Conservation (phyloP, 2,113 vertebrate species). For the Oryzias celebensis region DNA sequence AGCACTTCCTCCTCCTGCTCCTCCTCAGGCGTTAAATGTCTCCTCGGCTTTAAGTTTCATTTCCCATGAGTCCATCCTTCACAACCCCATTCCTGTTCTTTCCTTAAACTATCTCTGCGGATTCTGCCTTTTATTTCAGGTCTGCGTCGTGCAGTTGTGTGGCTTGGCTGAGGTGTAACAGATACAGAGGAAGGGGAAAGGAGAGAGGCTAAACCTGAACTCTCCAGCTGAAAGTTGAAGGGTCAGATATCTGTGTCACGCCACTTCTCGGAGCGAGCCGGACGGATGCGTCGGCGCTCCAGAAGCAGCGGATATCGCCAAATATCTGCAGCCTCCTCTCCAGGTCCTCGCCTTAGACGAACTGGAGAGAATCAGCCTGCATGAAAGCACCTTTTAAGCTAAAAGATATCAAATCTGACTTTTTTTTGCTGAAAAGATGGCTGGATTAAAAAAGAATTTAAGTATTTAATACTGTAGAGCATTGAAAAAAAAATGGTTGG, state of each 20-base stretch:
- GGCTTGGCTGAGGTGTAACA: slow-evolving; percentile 43
- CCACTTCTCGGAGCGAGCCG: slow-evolving; percentile 9
- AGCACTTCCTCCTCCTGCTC: slow-evolving; percentile 60
- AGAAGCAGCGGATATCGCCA: slow-evolving; percentile 13
- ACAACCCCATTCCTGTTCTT: slow-evolving; percentile 48
- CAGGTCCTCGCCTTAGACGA: slow-evolving; percentile 44
- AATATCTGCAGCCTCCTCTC: slow-evolving; percentile 25
- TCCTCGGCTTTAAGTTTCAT: slow-evolving; percentile 40
- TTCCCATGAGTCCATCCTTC: slow-evolving; percentile 31
- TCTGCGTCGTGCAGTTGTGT: slow-evolving; percentile 43
- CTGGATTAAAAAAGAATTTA: slow-evolving; percentile 65
- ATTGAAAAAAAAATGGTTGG: slow-evolving; percentile 51
- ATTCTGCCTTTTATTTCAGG: slow-evolving; percentile 58
- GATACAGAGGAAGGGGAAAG: slow-evolving; percentile 3
- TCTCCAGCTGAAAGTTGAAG: slow-evolving; percentile 67
- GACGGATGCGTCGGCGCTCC: neutral
- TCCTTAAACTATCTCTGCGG: slow-evolving; percentile 47
- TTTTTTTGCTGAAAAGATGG: slow-evolving; percentile 70
- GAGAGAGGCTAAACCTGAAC: slow-evolving; percentile 27
- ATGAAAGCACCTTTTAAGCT: slow-evolving; percentile 75
- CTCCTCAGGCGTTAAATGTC: slow-evolving; percentile 60
- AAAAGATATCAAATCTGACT: slow-evolving; percentile 61
- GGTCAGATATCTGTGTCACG: slow-evolving; percentile 42
- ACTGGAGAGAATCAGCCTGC: slow-evolving; percentile 62
- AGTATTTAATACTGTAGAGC: slow-evolving; percentile 70